Base-by-base conservation (phyloP, 2,113 vertebrate species). In the Heterochromis multidens region DNA sequence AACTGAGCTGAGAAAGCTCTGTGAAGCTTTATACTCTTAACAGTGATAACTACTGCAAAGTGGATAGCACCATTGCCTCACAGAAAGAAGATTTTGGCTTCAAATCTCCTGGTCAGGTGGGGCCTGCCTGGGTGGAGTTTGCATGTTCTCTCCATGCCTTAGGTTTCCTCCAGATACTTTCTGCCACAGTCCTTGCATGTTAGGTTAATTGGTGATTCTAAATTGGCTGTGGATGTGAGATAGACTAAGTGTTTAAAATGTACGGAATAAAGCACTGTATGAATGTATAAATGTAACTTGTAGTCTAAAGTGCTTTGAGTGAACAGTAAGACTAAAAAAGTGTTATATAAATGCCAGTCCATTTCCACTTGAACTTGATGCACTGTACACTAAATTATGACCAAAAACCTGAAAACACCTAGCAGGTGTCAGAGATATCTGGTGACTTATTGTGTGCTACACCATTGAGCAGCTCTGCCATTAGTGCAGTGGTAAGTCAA, bases 391-490 rank as follows among this genome's bases (percentile, higher is more conserved):
- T n/a, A n/a, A n/a, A n/a, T n/a, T n/a, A n/a, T n/a, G n/a, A n/a
- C n/a, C n/a, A n/a, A n/a, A n/a, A n/a, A n/a, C n/a, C n/a, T n/a
- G n/a, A n/a, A n/a, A n/a, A n/a, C n/a, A n/a, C n/a, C n/a, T n/a
- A 43, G 12, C 12, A 43, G 40, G 40, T 43, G 40, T 43, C 12
- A 43, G 40, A 43, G 12, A 5, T 16, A 16, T 16, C 43, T 49
- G 25, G 49, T 72, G 67, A 72, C 25, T 52, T 72, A 31, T 72
- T 29, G n/a, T 72, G 25, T 52, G 43, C 6, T 72, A 16, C 43
- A 49, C 67, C 25, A 72, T 29, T 52, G 43, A 49, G 43, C 43
- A 72, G 67, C 43, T 52, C 67, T 49, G 67, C 25, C 40, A 72
- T 29, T 72, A 72, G 49, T 72, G 49, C 43, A 49, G 43, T 21